These are phyloP conservation scores for Muntiacus reevesi DNA, from an alignment of 2,113 vertebrate genomes.

Conservation along the genomic window DNA sequence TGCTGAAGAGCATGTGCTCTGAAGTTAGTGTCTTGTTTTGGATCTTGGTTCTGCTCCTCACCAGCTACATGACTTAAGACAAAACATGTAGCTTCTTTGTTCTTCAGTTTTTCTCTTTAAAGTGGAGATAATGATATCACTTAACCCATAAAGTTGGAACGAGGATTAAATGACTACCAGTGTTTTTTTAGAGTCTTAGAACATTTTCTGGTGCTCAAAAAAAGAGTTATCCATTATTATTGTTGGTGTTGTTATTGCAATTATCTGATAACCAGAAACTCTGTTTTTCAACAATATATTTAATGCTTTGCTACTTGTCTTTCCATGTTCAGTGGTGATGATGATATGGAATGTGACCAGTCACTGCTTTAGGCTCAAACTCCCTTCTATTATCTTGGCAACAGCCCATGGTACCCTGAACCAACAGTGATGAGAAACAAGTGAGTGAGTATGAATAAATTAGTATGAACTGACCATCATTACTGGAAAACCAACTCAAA, in stretches of 20 bases:
- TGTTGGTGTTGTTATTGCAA: background rate
- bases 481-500: background rate
- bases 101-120: background rate
- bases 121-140: background rate
- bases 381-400: background rate
- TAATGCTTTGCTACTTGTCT: background rate
- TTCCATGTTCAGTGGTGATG: background rate
- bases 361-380: background rate
- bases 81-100: background rate
- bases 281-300: background rate
- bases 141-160: background rate
- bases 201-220: background rate
- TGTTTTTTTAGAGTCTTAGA: background rate
- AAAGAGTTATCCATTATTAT: background rate
- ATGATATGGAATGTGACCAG: background rate
- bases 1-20: background rate
- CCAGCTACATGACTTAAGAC: background rate
- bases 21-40: background rate
- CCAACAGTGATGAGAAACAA: background rate
- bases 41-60: background rate
- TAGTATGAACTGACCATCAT: background rate
- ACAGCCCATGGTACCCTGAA: background rate
- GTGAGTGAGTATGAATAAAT: background rate
- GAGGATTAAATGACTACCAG: background rate
- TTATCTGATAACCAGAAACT: background rate